Evolutionary conservation across 2,888 invertebrate species (phyloP).

Genomic region (Tuberolachnus salignus): DNA sequence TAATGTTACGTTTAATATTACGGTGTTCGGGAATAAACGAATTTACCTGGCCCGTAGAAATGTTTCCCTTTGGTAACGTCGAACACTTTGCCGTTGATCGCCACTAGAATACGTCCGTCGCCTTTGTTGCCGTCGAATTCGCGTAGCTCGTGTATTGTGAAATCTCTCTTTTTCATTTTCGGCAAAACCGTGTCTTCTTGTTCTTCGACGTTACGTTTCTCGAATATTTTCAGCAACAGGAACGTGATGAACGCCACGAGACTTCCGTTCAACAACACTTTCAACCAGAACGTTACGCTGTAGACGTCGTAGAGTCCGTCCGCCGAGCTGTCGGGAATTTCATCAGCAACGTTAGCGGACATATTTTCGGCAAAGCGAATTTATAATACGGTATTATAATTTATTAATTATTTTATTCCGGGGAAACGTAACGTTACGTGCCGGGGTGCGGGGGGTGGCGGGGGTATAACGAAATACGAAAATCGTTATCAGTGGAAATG

Average conservation of each 20-base stretch:
- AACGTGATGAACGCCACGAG: conserved; percentile 73
- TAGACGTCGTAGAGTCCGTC: conserved; percentile 14
- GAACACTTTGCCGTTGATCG: conserved; percentile 93
- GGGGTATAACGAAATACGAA: background rate
- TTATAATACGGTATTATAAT: too few species aligned
- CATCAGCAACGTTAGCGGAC: conserved; percentile 4
- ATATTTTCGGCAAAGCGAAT: background rate
- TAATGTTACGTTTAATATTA: background rate
- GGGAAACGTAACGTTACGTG: background rate
- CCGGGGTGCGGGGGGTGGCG: too few species aligned
- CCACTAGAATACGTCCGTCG: conserved; percentile 88
- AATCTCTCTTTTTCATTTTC: conserved; percentile 82
- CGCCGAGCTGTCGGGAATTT: background rate
- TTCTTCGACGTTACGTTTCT: conserved; percentile 63
- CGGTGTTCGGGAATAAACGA: background rate
- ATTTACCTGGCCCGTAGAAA: conserved; percentile 91
- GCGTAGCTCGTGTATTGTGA: conserved; percentile 84
- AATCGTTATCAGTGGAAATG: background rate
- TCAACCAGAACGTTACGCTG: conserved; percentile 23
- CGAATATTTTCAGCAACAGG: conserved; percentile 77
- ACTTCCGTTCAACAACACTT: conserved; percentile 68
- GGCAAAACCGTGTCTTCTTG: conserved; percentile 71
- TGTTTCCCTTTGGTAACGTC: conserved; percentile 89
- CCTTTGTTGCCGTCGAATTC: conserved; percentile 84
- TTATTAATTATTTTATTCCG: background rate